Base-by-base conservation (phyloP, 2,113 vertebrate species). In the Hyaena hyaena region DNA sequence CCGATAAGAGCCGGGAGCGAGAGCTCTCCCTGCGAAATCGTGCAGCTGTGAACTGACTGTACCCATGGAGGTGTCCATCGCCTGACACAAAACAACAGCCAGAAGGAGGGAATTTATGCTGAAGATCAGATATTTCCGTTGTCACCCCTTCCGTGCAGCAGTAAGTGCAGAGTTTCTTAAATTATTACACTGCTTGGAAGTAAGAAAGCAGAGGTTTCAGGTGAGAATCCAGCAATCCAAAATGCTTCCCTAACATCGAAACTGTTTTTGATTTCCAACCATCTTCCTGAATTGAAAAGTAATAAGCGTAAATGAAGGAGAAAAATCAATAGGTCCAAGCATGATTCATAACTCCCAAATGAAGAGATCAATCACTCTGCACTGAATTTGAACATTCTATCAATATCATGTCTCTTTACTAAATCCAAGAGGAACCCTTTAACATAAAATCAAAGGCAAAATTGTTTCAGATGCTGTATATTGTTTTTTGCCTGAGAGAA, bases 371-470 rank as follows among this genome's bases (percentile, higher is more conserved):
- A 50, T 69, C 48, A 31, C 31, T 17, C 23, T 3, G 3, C 23
- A 10, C 15, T 7, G 31, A 26, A 48, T 24, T 14, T 61, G 71
- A 90, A 35, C 68, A 35, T 28, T 74, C 15, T 58, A 43, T 65
- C 61, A 55, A 58, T 53, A n/a, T 8, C 35, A 14, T 6, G 10
- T 43, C 69, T 74, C 23, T 21, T 63, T 61, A 9, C 82, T 39
- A 58, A 79, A 79, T 35, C 68, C 7, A 83, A 85, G 33, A 55
- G 50, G 31, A 53, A 71, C 16, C 15, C 6, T 28, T 82, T 77
- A 88, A 91, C 19, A 21, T 33, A 43, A 89, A 96, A 95, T 35
- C 61, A 43, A 88, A 82, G 11, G 71, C 1, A 79, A 96, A 53
- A 31, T 58, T 58, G 28, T 45, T 43, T 81, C 74, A 19, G 35